These are phyloP conservation scores for Melieria crassipennis DNA, from an alignment of 2,888 invertebrate species.

Conservation along the genomic window DNA sequence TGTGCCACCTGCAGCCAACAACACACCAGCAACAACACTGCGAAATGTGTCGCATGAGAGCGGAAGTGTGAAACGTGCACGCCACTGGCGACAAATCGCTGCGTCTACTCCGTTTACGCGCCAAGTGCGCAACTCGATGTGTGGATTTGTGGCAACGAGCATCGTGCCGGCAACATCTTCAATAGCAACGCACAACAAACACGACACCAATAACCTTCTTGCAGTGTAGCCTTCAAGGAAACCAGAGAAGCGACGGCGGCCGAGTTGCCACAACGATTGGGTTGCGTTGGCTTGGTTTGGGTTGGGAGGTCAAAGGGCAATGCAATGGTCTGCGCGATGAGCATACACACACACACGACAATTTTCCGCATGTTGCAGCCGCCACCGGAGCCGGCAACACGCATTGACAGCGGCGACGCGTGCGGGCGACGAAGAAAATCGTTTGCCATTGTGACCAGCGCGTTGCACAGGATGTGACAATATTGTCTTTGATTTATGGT, in stretches of 20 bases:
- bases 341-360: conserved; percentile 14
- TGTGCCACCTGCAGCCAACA: too few species aligned
- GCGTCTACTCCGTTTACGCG: neutral
- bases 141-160: too few species aligned
- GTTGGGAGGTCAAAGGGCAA: too few species aligned
- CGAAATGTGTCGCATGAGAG: neutral
- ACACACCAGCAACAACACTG: too few species aligned
- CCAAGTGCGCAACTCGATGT: neutral
- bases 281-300: too few species aligned
- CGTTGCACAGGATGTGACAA: conserved; percentile 54
- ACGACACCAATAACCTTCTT: too few species aligned
- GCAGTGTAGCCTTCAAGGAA: too few species aligned
- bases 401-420: too few species aligned
- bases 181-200: too few species aligned
- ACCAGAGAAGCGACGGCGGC: neutral
- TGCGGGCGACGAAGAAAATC: neutral
- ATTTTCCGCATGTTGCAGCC: neutral
- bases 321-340: neutral
- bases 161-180: too few species aligned
- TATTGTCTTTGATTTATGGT: conserved; percentile 61
- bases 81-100: conserved; percentile 25
- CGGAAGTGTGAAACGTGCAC: conserved; percentile 25
- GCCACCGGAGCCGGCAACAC: too few species aligned
- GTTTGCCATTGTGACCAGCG: conserved; percentile 12
- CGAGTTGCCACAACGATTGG: too few species aligned